Percentiles rank a stretch among this genome's conserved stretches.
These are phyloP conservation scores for Pyrrhosoma nymphula DNA, from an alignment of 2,888 invertebrate species.

Conservation along the genomic window DNA sequence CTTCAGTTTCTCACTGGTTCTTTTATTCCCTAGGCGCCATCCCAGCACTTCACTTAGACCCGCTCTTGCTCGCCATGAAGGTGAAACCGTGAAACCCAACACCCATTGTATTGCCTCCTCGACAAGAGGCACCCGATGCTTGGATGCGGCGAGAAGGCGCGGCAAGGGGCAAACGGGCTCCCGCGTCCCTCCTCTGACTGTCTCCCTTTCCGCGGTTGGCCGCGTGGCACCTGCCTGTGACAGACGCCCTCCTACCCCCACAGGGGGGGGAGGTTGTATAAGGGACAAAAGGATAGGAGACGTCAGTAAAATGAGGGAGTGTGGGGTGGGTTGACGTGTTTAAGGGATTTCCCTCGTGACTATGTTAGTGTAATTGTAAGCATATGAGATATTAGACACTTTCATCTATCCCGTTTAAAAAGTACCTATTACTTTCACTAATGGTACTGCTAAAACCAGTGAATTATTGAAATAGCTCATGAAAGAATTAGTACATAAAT, in stretches of 20 bases:
- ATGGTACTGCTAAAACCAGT: too few relatives aligned
- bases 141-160: background rate
- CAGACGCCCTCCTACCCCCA: slow-evolving; percentile 20
- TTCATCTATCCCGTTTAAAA: too few relatives aligned
- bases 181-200: background rate
- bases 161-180: background rate
- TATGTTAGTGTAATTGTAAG: too few relatives aligned
- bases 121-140: slow-evolving; percentile 31
- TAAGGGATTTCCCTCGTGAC: too few relatives aligned
- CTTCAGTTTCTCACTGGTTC: background rate
- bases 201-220: slow-evolving; percentile 41
- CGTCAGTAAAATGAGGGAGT: background rate
- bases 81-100: slow-evolving; percentile 54
- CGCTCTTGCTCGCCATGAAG: slow-evolving; percentile 34
- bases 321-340: background rate
- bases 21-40: background rate
- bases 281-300: background rate
- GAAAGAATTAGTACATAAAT: too few relatives aligned
- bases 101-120: slow-evolving; percentile 21
- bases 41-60: background rate
- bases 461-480: too few relatives aligned
- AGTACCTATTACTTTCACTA: too few relatives aligned
- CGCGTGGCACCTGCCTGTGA: slow-evolving; percentile 52
- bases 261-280: background rate
- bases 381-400: too few relatives aligned